Evolutionary conservation across 2,888 invertebrate genomes (phyloP).

Genomic region (Watsonalla cultraria): DNA sequence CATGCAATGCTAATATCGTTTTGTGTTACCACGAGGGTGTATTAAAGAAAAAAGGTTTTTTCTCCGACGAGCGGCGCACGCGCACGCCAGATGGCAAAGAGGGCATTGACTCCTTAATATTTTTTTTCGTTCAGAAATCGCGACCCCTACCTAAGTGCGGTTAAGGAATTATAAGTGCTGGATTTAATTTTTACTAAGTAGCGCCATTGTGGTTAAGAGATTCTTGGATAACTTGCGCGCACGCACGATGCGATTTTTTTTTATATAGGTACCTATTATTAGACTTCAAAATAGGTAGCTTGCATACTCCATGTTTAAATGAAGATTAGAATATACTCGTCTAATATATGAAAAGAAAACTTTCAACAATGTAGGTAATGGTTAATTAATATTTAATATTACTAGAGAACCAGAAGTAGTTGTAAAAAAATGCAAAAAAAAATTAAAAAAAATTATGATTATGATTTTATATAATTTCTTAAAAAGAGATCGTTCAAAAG

Average conservation of each 20-base stretch:
- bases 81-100: slow-evolving; percentile 64
- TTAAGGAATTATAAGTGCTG: slow-evolving; percentile 44
- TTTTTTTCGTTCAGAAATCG: slow-evolving; percentile 52
- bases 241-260: not conserved
- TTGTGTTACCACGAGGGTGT: slow-evolving; percentile 44
- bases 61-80: slow-evolving; percentile 34
- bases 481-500: too few species aligned
- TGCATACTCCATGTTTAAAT: too few species aligned
- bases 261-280: not conserved
- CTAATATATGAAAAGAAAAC: too few species aligned
- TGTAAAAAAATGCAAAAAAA: too few species aligned
- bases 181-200: slow-evolving; percentile 56
- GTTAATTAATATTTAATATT: too few species aligned
- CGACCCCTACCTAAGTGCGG: slow-evolving; percentile 71
- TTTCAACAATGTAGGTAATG: too few species aligned
- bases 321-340: too few species aligned
- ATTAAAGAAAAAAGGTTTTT: slow-evolving; percentile 38
- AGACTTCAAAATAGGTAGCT: too few species aligned
- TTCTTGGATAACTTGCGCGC: slow-evolving; percentile 20
- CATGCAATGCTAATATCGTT: slow-evolving; percentile 14
- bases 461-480: too few species aligned
- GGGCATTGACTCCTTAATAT: slow-evolving; percentile 69
- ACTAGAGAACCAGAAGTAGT: slow-evolving; percentile 7
- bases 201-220: slow-evolving; percentile 39
- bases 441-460: too few species aligned